Evolutionary conservation across 2,797 vertebrate genomes (phyloP), one percentile per base, ranked within the genome.

Genomic region (Rhynchotus rufescens): DNA sequence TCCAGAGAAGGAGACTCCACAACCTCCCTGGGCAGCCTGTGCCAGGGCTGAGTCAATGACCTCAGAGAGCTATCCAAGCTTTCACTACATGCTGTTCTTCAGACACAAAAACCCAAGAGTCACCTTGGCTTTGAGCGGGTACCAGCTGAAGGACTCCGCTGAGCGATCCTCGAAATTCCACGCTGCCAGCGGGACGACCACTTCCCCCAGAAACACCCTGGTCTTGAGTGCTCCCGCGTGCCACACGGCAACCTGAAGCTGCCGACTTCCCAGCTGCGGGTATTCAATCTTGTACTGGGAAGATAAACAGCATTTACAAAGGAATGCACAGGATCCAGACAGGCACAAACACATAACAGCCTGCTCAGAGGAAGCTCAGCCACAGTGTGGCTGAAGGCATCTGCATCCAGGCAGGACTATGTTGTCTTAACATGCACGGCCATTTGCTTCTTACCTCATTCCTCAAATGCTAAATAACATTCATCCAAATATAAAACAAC

Each of bases 171-270:
- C 92, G 3, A 98, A 98, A 84, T 97, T 97, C 98, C 98, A 99
- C 1, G 93, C 92, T 28, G 98, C 98, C 96, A 99, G 97, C 3
- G 98, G 97, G 82, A 99, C 76, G 10, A 98, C 89, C 34, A 98
- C 98, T 93, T 99, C 98, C 16, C 99, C 99, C 13, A 99, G 96
- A 84, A 99, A 99, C 42, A 98, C 97, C 52, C 98, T 98, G 80
- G 96, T 96, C 80, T 94, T 97, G 71, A 99, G 97, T 3, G 96
- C 94, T 66, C 97, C 98, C n/a, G 97, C 96, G 47, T 99, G 99
- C 99, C 99, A 99, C 96, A 99, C 98, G 0, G 98, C 98, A 25
- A 98, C 97, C 92, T 98, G 98, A 88, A 99, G 98, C 30, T 96
- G 97, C 83, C 98, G 98, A 34, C 96, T 97, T 75, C 73, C 89